These are phyloP conservation scores for Monochamus saltuarius DNA, from an alignment of 1,140 invertebrate genomes.

Conservation along the genomic window DNA sequence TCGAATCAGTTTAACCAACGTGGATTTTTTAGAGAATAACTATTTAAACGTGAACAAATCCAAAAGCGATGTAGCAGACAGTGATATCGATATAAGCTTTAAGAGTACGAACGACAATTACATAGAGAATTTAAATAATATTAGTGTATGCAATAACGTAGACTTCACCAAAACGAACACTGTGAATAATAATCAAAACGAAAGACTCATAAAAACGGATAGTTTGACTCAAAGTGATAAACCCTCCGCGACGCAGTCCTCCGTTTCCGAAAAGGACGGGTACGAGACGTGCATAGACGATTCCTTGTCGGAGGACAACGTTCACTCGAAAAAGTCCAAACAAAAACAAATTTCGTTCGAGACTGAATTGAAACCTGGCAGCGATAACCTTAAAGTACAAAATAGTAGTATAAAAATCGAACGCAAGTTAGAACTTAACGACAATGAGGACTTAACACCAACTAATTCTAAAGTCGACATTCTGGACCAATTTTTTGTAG, in stretches of 20 bases:
- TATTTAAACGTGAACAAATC: constrained; percentile 28
- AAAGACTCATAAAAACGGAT: constrained; percentile 27
- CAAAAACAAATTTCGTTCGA: constrained; percentile 14
- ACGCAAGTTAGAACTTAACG: background rate
- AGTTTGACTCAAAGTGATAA: constrained; percentile 40
- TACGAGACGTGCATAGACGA: constrained; percentile 51
- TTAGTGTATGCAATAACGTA: too few species aligned
- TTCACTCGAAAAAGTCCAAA: constrained; percentile 2
- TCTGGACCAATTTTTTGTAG: constrained; percentile 11
- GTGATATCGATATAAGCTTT: constrained; percentile 43
- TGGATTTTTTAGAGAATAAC: constrained; percentile 32
- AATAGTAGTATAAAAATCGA: background rate
- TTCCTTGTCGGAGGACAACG: constrained; percentile 44
- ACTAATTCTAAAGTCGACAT: constrained; percentile 42
- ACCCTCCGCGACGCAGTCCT: constrained; percentile 3
- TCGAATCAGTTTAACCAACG: constrained; percentile 26
- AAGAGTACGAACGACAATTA: constrained; percentile 40
- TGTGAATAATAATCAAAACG: constrained; percentile 8
- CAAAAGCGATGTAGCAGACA: constrained; percentile 29
- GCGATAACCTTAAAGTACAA: constrained; percentile 8
- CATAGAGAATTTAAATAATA: background rate
- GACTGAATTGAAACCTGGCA: background rate
- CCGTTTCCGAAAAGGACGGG: constrained; percentile 35
- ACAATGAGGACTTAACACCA: constrained; percentile 37
- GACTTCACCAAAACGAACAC: constrained; percentile 2